These are phyloP conservation scores for Oncorhynchus tshawytscha DNA, from an alignment of 2,113 vertebrate genomes.

Conservation along the genomic window DNA sequence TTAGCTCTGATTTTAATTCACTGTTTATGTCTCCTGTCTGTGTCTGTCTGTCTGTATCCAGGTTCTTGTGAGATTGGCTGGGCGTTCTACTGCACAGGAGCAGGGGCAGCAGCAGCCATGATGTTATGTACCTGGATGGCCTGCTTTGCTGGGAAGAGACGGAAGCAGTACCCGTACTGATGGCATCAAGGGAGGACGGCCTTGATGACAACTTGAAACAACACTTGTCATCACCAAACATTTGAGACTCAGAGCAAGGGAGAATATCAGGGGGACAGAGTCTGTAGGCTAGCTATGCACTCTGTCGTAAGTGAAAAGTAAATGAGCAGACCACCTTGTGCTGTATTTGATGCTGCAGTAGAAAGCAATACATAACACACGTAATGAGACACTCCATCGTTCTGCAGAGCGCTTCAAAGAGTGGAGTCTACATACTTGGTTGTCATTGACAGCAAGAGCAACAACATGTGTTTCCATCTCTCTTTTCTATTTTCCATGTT, in stretches of 20 bases:
- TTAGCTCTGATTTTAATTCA: neutral
- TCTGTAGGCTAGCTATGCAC: neutral
- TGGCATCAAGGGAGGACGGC: neutral
- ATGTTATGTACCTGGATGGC: constrained; percentile 94
- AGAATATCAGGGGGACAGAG: neutral
- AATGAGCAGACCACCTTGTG: no score
- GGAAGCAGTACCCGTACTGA: constrained; percentile 97
- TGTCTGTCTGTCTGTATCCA: constrained; percentile 44
- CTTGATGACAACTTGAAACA: neutral
- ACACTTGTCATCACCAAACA: neutral
- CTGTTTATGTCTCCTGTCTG: neutral
- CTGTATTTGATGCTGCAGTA: no score
- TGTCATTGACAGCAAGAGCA: neutral
- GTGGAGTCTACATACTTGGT: neutral
- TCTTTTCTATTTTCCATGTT: neutral
- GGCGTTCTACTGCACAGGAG: constrained; percentile 94
- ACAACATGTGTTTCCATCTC: neutral
- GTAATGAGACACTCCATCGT: neutral
- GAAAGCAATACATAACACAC: no score
- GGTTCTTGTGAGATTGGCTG: constrained; percentile 95
- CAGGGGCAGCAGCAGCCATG: constrained; percentile 82
- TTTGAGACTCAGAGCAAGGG: neutral
- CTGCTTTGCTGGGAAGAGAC: constrained; percentile 95
- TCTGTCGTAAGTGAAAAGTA: no score
- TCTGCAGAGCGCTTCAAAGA: neutral